phyloP scores from a whole-genome alignment of 2,888 invertebrate genomes.

The Stenodema calcarata region DNA sequence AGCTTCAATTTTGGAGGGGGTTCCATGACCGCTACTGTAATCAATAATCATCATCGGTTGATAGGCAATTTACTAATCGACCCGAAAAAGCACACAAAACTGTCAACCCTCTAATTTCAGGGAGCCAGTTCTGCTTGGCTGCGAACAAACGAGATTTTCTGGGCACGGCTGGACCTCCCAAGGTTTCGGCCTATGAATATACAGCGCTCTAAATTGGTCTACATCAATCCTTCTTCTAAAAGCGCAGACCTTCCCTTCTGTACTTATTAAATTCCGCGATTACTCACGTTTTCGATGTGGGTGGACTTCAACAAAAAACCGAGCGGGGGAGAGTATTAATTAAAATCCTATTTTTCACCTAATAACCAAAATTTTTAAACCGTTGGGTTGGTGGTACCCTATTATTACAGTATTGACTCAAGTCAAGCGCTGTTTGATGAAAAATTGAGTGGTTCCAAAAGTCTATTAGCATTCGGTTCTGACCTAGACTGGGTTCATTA shows the following conservation, averaged over 20 bases:
- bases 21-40: background rate
- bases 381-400: background rate
- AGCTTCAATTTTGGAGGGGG: background rate
- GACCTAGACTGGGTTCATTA: background rate
- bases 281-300: background rate
- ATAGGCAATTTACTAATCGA: slow-evolving; percentile 43
- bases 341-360: background rate
- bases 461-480: background rate
- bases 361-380: background rate
- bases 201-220: background rate
- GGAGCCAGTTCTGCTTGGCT: background rate
- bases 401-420: background rate
- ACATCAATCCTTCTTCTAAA: background rate
- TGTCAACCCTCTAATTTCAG: slow-evolving; percentile 32
- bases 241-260: background rate
- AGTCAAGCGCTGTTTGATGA: background rate
- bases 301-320: background rate
- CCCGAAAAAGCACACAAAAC: slow-evolving; percentile 36
- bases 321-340: background rate
- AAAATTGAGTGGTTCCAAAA: background rate
- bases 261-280: background rate
- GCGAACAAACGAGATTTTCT: slow-evolving; percentile 12
- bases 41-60: slow-evolving; percentile 33
- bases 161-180: background rate
- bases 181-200: background rate